Evolutionary conservation across 2,113 vertebrate species (phyloP).

Genomic region (Tonatia bakeri): DNA sequence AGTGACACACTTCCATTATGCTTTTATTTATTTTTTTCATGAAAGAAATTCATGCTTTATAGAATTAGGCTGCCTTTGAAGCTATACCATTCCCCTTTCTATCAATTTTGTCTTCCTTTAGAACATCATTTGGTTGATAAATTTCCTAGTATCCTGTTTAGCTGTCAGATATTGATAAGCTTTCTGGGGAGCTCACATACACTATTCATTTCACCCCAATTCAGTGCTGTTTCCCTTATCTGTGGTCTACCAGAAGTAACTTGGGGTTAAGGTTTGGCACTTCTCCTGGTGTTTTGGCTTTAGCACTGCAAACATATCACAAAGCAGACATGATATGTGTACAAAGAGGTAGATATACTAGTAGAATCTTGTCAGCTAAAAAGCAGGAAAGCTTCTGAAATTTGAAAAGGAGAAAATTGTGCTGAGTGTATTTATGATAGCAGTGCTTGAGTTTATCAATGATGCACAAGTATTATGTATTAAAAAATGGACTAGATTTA

Average conservation of each 20-base stretch:
- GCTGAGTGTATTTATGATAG: background rate
- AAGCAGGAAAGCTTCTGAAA: conserved; percentile 15
- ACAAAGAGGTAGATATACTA: conserved; percentile 33
- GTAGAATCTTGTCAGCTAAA: conserved; percentile 53
- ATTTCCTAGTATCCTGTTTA: conserved; percentile 60
- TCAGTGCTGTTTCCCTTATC: conserved; percentile 53
- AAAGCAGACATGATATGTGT: conserved; percentile 48
- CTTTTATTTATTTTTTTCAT: conserved; percentile 55
- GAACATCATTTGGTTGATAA: conserved; percentile 64
- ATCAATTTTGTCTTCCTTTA: conserved; percentile 57
- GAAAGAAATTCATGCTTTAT: conserved; percentile 45
- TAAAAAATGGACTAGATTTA: conserved; percentile 37
- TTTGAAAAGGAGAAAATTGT: conserved; percentile 30
- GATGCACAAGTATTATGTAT: conserved; percentile 36
- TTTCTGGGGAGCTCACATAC: conserved; percentile 59
- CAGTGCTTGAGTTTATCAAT: conserved; percentile 3
- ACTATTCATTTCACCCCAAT: conserved; percentile 50
- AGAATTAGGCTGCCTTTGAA: conserved; percentile 57
- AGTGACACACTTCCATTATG: conserved; percentile 54
- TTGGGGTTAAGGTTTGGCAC: conserved; percentile 63
- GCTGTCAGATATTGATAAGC: conserved; percentile 65
- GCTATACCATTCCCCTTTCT: conserved; percentile 29
- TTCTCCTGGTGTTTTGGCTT: conserved; percentile 58
- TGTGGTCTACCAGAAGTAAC: conserved; percentile 60
- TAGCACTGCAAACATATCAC: conserved; percentile 45